Evolutionary conservation across 2,888 invertebrate species (phyloP), one percentile per base, ranked within the genome.

Genomic region (Melanotus villosus): DNA sequence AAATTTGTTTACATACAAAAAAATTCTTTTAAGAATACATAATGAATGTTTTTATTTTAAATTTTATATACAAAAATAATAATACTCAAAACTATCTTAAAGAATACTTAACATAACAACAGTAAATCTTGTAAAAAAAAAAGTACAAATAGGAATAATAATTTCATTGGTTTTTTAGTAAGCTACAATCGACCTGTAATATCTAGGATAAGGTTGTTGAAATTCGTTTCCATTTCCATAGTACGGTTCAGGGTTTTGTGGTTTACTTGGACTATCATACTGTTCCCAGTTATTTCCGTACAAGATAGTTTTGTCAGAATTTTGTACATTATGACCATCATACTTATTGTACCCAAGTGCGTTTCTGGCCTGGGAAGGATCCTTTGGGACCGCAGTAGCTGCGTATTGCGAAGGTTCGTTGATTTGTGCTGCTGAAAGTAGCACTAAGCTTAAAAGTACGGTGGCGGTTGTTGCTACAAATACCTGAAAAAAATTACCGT

Each of bases 251-350:
- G 10, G 36, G 1, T 7, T 4, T 9, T 34, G 41, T 3, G 12
- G 21, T 5, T 6, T 16, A 36, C 45, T 47, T 21, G 7, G 18
- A 1, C 41, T 19, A 4, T 60, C 67, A 14, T 54, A 70, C 12
- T 57, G 58, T 34, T 70, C 67, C 70, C 70, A 70, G 18, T 70
- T 67, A 21, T 67, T 70, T 23, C 70, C 70, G 30, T 64, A 70
- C 6, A 19, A 10, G 4, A 70, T 54, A 1, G 26, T 41, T 54
- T 59, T 63, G 50, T 70, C 67, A 1, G 52, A 38, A 26, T 59
- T 7, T 38, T 57, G 18, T 1, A 67, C 67, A 12, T 52, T 54
- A 3, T 26, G n/a, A 12, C 56, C 43, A 14, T 70, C 70, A 19
- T 70, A 70, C 23, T 70, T 70, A 38, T 70, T 58, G 30, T 70